Evolutionary conservation across 37 sponge, comb jelly and placozoan genomes (phyloP).

Genomic region (Petrosia ficiformis): DNA sequence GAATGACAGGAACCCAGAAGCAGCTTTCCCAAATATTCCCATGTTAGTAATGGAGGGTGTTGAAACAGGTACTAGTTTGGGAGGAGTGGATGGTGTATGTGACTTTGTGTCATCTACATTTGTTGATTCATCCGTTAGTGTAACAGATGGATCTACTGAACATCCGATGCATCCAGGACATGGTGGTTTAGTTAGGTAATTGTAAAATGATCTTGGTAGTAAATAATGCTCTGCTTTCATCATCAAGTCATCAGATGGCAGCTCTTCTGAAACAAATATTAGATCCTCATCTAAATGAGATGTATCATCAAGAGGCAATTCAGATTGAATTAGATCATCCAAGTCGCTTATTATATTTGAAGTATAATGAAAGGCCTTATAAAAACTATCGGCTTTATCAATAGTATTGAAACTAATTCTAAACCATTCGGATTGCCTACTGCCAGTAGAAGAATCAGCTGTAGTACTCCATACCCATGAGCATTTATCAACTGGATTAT

Average conservation of each 20-base stretch:
- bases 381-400: not conserved
- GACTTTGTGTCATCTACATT: not conserved
- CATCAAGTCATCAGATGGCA: constrained; percentile 60
- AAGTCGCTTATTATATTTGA: not conserved
- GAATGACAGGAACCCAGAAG: constrained; percentile 15
- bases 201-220: constrained; percentile 75
- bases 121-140: not conserved
- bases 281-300: constrained; percentile 30
- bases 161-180: constrained; percentile 88
- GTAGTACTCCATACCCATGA: constrained; percentile 2
- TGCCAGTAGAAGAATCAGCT: not conserved
- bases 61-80: not conserved
- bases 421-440: not conserved
- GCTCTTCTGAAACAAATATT: constrained; percentile 36
- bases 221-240: constrained; percentile 38
- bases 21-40: not conserved
- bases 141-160: not conserved
- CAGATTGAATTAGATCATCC: not conserved
- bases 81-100: not conserved
- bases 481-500: not conserved
- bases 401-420: not conserved
- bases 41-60: not conserved
- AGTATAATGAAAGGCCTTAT: no score
- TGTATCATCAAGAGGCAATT: not conserved
- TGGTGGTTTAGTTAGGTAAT: constrained; percentile 56